Evolutionary conservation across 2,113 vertebrate genomes (phyloP).

Genomic region (Zeus faber): DNA sequence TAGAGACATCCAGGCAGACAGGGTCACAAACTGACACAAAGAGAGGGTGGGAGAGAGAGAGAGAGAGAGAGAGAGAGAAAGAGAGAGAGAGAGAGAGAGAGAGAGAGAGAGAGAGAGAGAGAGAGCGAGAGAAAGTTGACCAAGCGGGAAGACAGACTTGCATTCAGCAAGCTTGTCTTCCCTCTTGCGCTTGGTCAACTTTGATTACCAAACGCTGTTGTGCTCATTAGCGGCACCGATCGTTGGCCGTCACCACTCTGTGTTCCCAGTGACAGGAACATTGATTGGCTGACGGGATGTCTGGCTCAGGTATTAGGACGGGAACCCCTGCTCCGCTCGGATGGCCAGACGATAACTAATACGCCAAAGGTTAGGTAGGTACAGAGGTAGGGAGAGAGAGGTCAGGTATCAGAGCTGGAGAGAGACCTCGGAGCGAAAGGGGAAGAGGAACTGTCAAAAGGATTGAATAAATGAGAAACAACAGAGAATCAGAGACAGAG

Average conservation of each 20-base stretch:
- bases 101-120: background rate
- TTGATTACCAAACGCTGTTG: conserved; percentile 31
- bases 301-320: background rate
- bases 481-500: conserved; percentile 23
- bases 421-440: background rate
- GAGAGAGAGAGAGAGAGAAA: background rate
- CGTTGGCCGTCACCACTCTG: conserved; percentile 19
- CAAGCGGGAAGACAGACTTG: too few species aligned
- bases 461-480: background rate
- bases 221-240: conserved; percentile 10
- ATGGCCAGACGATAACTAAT: conserved; percentile 20
- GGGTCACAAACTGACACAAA: background rate
- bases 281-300: conserved; percentile 20
- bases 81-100: background rate
- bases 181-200: conserved; percentile 7
- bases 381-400: conserved; percentile 1
- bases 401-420: too few species aligned
- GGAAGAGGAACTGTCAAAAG: background rate
- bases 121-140: too few species aligned
- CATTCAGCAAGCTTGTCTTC: too few species aligned
- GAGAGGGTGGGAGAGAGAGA: too few species aligned
- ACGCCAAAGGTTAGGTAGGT: conserved; percentile 1
- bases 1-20: background rate
- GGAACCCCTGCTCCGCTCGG: background rate
- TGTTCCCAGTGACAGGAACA: conserved; percentile 28